A percentile compares a stretch with the other conserved stretches of the same genome.
These are phyloP conservation scores for Heliconius hortense DNA, from an alignment of 2,888 invertebrate genomes.

Conservation along the genomic window DNA sequence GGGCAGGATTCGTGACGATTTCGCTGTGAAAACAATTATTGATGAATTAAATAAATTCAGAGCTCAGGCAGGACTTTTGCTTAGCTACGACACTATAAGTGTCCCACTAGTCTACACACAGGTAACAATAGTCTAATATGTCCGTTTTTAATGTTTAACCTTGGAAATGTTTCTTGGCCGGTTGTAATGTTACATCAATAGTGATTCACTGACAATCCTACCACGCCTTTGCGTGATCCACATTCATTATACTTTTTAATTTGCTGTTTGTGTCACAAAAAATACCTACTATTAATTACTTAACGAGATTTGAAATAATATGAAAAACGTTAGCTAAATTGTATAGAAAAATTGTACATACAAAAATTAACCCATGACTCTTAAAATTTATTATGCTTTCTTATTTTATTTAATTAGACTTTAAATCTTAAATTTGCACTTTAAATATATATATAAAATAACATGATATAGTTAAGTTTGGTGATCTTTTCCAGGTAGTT, in stretches of 20 bases:
- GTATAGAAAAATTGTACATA: too few relatives aligned
- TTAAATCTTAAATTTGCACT: neutral
- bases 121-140: conserved; percentile 58
- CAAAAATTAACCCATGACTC: too few relatives aligned
- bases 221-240: conserved; percentile 36
- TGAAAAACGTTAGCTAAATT: too few relatives aligned
- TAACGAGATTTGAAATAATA: neutral
- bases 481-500: conserved; percentile 83
- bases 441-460: conserved; percentile 1
- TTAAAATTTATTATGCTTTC: too few relatives aligned
- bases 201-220: conserved; percentile 10
- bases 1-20: conserved; percentile 94
- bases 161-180: neutral
- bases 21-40: conserved; percentile 94
- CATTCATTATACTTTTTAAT: conserved; percentile 30
- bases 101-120: conserved; percentile 92
- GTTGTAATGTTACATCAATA: conserved; percentile 4
- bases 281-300: conserved; percentile 14
- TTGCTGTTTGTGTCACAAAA: conserved; percentile 15
- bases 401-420: neutral
- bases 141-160: neutral
- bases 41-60: conserved; percentile 93
- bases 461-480: neutral
- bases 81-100: conserved; percentile 90
- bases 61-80: conserved; percentile 88